These are phyloP conservation scores for Tiliacea citrago DNA, from an alignment of 2,888 invertebrate genomes.

Conservation along the genomic window DNA sequence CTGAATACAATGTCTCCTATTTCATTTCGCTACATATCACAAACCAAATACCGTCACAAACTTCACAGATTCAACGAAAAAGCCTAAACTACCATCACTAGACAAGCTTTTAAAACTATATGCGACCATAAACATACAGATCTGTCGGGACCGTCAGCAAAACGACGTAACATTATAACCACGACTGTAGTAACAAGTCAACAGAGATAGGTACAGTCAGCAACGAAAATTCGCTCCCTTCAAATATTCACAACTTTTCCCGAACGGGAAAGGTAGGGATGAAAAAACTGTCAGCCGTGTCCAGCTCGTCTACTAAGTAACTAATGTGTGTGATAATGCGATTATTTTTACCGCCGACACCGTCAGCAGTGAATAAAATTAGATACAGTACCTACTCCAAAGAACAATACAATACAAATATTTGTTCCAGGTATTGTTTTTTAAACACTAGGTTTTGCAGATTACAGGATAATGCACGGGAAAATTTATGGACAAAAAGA, in stretches of 20 bases:
- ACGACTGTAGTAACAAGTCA: conserved; percentile 61
- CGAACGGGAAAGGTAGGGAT: conserved; percentile 63
- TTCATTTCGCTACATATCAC: background rate
- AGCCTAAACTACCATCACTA: conserved; percentile 18
- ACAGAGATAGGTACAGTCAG: conserved; percentile 69
- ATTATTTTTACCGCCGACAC: conserved; percentile 48
- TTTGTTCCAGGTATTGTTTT: conserved; percentile 5
- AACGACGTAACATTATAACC: conserved; percentile 55
- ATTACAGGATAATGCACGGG: conserved; percentile 30
- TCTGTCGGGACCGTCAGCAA: conserved; percentile 33
- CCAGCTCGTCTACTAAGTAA: conserved; percentile 39
- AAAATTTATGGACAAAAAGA: conserved; percentile 36
- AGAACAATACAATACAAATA: background rate
- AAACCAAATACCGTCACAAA: conserved; percentile 21
- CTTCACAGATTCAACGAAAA: conserved; percentile 23
- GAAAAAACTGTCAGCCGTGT: conserved; percentile 66
- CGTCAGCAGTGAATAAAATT: conserved; percentile 23
- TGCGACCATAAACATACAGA: conserved; percentile 30
- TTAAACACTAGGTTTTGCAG: conserved; percentile 2
- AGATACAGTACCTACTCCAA: background rate
- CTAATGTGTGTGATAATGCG: conserved; percentile 58
- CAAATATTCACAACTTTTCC: conserved; percentile 81
- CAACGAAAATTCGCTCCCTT: conserved; percentile 74
- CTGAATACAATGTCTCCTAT: background rate
- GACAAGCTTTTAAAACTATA: conserved; percentile 46